A percentile compares a stretch with the other conserved stretches of the same genome.
These are phyloP conservation scores for Peromyscus maniculatus DNA, from an alignment of 2,113 vertebrate genomes.

Conservation along the genomic window DNA sequence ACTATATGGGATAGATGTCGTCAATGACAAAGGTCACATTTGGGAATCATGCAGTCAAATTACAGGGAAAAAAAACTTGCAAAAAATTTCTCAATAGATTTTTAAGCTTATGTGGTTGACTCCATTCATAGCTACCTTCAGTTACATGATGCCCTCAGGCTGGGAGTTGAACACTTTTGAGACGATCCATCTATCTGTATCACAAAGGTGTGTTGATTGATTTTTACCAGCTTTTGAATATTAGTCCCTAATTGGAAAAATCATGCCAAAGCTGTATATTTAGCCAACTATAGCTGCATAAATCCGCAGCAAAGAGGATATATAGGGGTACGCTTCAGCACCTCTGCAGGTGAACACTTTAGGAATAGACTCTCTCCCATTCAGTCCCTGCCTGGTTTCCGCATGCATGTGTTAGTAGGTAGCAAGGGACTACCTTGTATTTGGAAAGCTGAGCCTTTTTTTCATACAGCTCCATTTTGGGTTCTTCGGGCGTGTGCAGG, in stretches of 20 bases:
- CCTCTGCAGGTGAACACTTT: rapidly evolving
- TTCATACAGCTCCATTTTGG: constrained; percentile 97
- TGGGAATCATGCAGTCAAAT: not conserved
- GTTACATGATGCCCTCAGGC: no score
- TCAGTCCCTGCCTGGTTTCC: rapidly evolving
- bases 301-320: not conserved
- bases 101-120: not conserved
- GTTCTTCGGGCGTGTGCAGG: constrained; percentile 90
- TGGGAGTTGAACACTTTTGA: no score
- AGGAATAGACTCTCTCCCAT: not conserved
- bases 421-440: constrained; percentile 92
- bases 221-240: not conserved
- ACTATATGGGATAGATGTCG: not conserved
- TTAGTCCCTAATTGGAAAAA: not conserved
- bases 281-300: not conserved
- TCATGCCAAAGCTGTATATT: rapidly evolving
- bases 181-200: not conserved
- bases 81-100: not conserved
- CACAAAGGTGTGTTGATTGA: not conserved
- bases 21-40: not conserved
- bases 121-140: not conserved
- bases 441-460: constrained; percentile 97
- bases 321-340: rapidly evolving
- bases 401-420: rapidly evolving
- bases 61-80: not conserved